phyloP scores from a whole-genome alignment of 53 echinoderm and acorn worm genomes.

The Patiria pectinifera region DNA sequence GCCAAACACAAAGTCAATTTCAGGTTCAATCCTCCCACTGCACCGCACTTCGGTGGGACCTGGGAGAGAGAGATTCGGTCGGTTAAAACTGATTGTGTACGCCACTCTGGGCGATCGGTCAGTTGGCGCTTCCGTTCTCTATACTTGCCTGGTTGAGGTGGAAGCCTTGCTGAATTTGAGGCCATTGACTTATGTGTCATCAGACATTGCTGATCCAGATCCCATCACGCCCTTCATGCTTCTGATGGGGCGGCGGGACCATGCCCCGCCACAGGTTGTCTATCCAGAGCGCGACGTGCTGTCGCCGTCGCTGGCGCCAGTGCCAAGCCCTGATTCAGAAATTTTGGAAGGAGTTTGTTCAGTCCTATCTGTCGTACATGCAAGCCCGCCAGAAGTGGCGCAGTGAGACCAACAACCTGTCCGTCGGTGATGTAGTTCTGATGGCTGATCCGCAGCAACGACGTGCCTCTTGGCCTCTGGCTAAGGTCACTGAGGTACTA shows the following conservation, averaged over 20 bases:
- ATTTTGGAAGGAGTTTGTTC: conserved; percentile 33
- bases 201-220: conserved; percentile 12
- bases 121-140: no score
- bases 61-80: no score
- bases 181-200: background rate
- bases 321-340: conserved; percentile 25
- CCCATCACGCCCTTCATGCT: conserved; percentile 30
- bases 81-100: no score
- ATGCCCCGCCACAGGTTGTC: conserved; percentile 23
- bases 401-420: conserved; percentile 22
- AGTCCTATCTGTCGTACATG: conserved; percentile 14
- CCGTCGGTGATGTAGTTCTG: conserved; percentile 12
- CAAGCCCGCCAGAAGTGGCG: conserved; percentile 35
- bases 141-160: no score
- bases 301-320: conserved; percentile 30
- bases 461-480: conserved; percentile 25
- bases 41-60: no score
- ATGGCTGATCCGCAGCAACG: background rate
- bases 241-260: conserved; percentile 24
- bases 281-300: conserved; percentile 30
- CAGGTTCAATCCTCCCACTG: no score
- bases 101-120: no score
- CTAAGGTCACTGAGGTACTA: conserved; percentile 10
- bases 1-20: no score
- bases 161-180: no score